Percentiles rank a stretch among this genome's conserved stretches.
phyloP scores from a whole-genome alignment of 2,797 vertebrate genomes.

The Psittacula echo region DNA sequence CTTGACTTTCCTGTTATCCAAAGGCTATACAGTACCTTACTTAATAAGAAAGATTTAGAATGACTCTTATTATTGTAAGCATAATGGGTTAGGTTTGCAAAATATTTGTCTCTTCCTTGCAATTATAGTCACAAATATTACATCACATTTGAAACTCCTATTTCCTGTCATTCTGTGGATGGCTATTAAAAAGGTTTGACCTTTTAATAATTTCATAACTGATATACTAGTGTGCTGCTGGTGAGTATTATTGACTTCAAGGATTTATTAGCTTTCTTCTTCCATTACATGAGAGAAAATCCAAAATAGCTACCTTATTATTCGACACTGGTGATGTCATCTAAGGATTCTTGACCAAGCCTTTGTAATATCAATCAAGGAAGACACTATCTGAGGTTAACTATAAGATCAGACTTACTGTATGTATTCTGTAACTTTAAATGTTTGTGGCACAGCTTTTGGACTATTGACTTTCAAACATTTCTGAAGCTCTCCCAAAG shows the following conservation, averaged over 20 bases:
- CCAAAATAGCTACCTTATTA: neutral
- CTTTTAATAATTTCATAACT: constrained; percentile 22
- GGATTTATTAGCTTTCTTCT: neutral
- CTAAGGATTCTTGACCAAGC: neutral
- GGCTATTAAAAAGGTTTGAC: constrained; percentile 13
- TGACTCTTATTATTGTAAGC: neutral
- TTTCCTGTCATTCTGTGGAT: neutral
- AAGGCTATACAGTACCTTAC: constrained; percentile 8
- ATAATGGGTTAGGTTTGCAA: constrained; percentile 5
- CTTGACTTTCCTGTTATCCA: constrained; percentile 61
- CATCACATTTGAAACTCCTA: neutral
- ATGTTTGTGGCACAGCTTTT: neutral
- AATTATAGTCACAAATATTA: neutral
- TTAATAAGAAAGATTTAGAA: constrained; percentile 15
- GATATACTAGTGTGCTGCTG: neutral
- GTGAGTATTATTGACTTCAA: neutral
- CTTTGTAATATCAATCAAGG: constrained; percentile 15
- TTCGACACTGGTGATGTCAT: neutral
- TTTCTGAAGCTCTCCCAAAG: neutral
- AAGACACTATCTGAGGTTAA: constrained; percentile 5
- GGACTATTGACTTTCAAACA: neutral
- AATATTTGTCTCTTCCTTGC: neutral
- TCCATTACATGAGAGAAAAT: neutral
- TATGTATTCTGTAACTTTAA: neutral
- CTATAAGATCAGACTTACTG: neutral